phyloP scores from a whole-genome alignment of 2,113 vertebrate genomes.

The Strigops habroptila region DNA sequence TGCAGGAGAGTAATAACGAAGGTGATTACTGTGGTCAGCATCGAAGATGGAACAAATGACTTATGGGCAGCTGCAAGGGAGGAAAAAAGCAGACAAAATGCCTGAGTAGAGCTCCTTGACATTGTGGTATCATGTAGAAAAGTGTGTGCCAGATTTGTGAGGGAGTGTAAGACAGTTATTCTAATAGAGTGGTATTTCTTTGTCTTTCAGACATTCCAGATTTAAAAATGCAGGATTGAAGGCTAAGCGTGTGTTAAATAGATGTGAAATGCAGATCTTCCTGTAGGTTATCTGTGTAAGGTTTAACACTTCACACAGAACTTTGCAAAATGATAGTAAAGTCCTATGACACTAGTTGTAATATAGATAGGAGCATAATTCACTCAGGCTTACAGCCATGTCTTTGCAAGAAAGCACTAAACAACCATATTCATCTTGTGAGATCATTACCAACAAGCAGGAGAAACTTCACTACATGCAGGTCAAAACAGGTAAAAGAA shows the following conservation, averaged over 20 bases:
- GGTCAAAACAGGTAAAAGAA: background rate
- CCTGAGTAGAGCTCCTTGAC: background rate
- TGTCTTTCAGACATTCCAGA: background rate
- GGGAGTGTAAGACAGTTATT: background rate
- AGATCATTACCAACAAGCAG: background rate
- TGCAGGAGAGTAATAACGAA: slow-evolving; percentile 62
- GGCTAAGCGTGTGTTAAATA: background rate
- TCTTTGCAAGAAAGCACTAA: background rate
- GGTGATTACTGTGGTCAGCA: slow-evolving; percentile 34
- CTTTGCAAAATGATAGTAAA: background rate
- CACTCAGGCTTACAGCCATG: background rate
- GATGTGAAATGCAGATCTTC: background rate
- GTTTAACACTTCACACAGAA: background rate
- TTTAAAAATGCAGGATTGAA: background rate
- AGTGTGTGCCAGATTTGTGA: background rate
- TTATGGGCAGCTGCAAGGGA: background rate
- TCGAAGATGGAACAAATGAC: background rate
- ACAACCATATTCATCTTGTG: background rate
- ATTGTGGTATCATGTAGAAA: background rate
- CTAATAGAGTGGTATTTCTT: background rate
- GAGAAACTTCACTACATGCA: background rate
- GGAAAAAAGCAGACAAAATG: background rate
- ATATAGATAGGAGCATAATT: background rate
- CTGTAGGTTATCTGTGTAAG: background rate
- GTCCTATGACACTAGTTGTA: background rate